Base-by-base conservation (phyloP, 1,140 invertebrate species). In the Tachypleus tridentatus region DNA sequence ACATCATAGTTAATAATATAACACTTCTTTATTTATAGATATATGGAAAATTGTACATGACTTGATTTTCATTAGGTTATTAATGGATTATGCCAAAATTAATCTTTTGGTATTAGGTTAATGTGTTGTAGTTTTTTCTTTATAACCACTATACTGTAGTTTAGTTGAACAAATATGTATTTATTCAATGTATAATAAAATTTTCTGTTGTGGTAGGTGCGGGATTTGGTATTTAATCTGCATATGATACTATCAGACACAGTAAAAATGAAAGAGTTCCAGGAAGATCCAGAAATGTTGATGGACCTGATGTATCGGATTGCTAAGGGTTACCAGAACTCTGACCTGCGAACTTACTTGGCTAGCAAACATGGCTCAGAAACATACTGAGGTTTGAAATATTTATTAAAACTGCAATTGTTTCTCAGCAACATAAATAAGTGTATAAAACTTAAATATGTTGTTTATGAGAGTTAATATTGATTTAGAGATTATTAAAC, bases 171-270 rank as follows among this genome's bases (percentile, higher is more conserved):
- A n/a, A 58, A 11, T 9, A 53, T 49, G 62, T 56, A 64, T 6
- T 64, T 52, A 50, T 61, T 10, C 29, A 29, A 2, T 29, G 67
- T 67, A 48, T 53, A 67, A 72, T 29, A 29, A 29, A 29, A 0
- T 29, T 29, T 2, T 29, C 29, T 29, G 29, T 29, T 29, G 29
- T 29, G 29, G 29, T 9, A 87, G 84, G 93, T 98, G 4, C 88
- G 92, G 74, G 94, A 97, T 79, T 79, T 98, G 58, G 85, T 98
- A 4, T 97, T 97, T 77, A 98, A 98, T 80, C 80, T 98, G 58
- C 93, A 98, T 77, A 98, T 97, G 91, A 98, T 98, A 70, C 80
- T 98, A 29, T 97, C 93, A 0, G 94, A 98, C 76, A 98, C 96
- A 0, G 93, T 98, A 4, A 97, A 98, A 82, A 98, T 98, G 94